Evolutionary conservation across 2,797 vertebrate species (phyloP).

Genomic region (Scolopax bukidnonensis): DNA sequence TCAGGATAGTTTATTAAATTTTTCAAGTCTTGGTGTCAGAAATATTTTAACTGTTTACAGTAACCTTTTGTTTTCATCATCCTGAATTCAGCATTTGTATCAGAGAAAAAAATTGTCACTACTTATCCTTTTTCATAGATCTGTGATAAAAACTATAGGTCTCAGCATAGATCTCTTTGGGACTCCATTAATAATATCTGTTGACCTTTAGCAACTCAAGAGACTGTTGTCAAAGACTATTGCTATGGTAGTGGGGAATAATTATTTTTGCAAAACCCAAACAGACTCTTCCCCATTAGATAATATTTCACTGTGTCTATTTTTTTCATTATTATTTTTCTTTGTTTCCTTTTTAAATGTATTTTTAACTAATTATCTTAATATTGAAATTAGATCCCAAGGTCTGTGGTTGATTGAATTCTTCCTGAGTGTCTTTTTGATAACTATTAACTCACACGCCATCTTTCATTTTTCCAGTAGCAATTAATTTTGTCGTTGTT

Average conservation of each 20-base stretch:
- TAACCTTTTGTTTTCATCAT: not conserved
- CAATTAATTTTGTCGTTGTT: not conserved
- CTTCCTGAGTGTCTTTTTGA: not conserved
- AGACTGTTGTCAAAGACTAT: not conserved
- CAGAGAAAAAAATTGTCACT: not conserved
- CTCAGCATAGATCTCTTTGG: not conserved
- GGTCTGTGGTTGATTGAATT: not conserved
- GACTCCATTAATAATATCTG: accelerated
- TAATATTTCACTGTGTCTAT: no score
- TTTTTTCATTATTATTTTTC: not conserved
- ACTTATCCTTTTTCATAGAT: not conserved
- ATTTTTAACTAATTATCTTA: not conserved
- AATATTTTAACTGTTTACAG: not conserved
- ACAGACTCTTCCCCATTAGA: not conserved
- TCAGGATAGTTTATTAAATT: not conserved
- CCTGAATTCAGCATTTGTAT: not conserved
- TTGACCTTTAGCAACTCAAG: not conserved
- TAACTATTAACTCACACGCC: accelerated
- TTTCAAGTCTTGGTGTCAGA: not conserved
- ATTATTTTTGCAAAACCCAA: not conserved
- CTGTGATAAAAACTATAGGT: not conserved
- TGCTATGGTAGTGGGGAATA: not conserved
- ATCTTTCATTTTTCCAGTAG: not conserved
- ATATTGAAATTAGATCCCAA: not conserved
- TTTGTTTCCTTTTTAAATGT: not conserved